Evolutionary conservation across 2,797 vertebrate genomes (phyloP), one percentile per base, ranked within the genome.

Genomic region (Sylvilagus floridanus): DNA sequence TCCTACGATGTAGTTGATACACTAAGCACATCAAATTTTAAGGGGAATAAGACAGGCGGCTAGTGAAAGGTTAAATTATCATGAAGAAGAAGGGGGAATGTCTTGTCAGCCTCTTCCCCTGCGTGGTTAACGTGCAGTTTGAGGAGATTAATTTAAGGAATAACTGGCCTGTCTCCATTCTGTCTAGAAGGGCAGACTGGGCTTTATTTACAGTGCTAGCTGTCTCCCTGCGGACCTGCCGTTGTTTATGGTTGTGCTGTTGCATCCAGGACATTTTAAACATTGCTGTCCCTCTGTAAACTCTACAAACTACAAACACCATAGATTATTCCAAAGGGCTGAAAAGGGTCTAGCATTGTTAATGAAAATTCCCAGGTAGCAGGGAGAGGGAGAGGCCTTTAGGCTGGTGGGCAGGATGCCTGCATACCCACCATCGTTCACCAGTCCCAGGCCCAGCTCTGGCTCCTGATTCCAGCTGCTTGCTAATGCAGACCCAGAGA

Each of bases 141-240:
- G 65, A 75, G 66, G 76, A 95, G 63, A 88, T 84, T 63, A 63
- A 65, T 93, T 62, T 69, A 79, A 91, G 28, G 28, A 35, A 26
- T 66, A 62, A 3, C 32, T 37, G 8, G 63, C 35, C 2, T 66
- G n/a, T 78, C 57, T 73, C 17, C 22, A 28, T 81, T 66, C 30
- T 84, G 21, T 73, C 65, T 66, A 30, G 37, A 73, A 77, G 47
- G 92, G 37, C 22, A 17, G 10, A 11, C 30, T 66, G 24, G 28
- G 57, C 24, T 72, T 84, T 10, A 72, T 57, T 83, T 54, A 77
- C 3, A 7, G n/a, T 50, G 68, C 16, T 14, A 9, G 4, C 79
- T 63, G 35, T 4, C 10, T 72, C 10, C 35, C 4, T 24, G 22
- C 3, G 84, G 26, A n/a, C 21, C 37, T 79, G 32, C 7, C 7